phyloP scores from a whole-genome alignment of 1,140 invertebrate species.

The Drosophila sucinea region DNA sequence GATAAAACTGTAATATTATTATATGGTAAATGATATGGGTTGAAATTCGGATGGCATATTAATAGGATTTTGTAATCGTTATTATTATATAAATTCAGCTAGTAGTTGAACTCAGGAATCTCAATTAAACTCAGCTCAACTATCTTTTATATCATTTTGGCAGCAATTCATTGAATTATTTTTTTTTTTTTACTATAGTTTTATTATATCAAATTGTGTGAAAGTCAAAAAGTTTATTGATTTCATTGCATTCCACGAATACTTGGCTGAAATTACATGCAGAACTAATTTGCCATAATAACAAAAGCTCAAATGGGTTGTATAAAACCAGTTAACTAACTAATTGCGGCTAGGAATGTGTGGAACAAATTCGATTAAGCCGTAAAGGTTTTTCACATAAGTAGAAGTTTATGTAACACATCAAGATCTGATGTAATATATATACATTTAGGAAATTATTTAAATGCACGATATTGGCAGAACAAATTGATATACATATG shows the following conservation, averaged over 20 bases:
- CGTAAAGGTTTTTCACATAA: neutral
- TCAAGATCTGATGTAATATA: neutral
- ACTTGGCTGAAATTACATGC: neutral
- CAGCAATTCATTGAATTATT: too few relatives aligned
- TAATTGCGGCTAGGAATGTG: neutral
- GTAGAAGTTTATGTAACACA: neutral
- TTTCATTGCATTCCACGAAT: neutral
- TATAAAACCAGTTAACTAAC: conserved; percentile 5
- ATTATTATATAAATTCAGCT: too few relatives aligned
- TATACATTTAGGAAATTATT: neutral
- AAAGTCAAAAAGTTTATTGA: neutral
- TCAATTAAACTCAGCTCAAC: too few relatives aligned
- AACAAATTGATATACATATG: neutral
- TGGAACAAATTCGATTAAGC: conserved; percentile 2
- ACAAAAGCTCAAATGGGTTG: neutral
- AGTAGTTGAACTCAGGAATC: too few relatives aligned
- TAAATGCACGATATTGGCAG: neutral
- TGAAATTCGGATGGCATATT: too few relatives aligned
- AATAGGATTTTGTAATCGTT: too few relatives aligned
- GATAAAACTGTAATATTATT: too few relatives aligned
- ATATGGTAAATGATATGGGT: too few relatives aligned
- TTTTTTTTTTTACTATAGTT: neutral
- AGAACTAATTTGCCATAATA: neutral
- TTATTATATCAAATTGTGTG: neutral
- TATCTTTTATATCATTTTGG: too few relatives aligned